A percentile compares a stretch with the other conserved stretches of the same genome.
Evolutionary conservation across 1,140 invertebrate species (phyloP).

Genomic region (Diachasma alloeum): DNA sequence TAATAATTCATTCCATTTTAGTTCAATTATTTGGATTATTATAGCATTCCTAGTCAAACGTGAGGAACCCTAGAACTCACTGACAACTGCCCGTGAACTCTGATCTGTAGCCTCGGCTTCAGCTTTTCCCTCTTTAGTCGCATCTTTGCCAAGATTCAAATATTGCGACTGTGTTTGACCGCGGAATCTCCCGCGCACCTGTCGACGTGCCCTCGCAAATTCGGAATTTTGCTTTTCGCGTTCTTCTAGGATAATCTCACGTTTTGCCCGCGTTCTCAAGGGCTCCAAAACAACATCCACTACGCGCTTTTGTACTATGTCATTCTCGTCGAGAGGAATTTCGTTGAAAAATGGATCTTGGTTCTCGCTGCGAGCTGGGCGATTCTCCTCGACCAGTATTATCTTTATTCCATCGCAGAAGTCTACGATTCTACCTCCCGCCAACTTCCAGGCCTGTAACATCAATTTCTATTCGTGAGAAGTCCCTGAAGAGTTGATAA

Average conservation of each 20-base stretch:
- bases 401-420: slow-evolving; percentile 50
- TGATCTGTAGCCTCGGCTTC: slow-evolving; percentile 79
- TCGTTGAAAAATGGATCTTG: slow-evolving; percentile 45
- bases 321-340: slow-evolving; percentile 46
- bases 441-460: slow-evolving; percentile 51
- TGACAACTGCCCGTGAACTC: slow-evolving; percentile 77
- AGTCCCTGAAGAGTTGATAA: neutral
- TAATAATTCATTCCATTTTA: neutral
- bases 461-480: slow-evolving; percentile 3
- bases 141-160: slow-evolving; percentile 69
- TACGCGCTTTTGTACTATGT: slow-evolving; percentile 36
- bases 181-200: slow-evolving; percentile 56
- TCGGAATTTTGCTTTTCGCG: slow-evolving; percentile 35
- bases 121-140: slow-evolving; percentile 74
- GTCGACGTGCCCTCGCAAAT: slow-evolving; percentile 34
- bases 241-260: slow-evolving; percentile 39
- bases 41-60: neutral
- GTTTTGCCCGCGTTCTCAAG: slow-evolving; percentile 36
- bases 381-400: slow-evolving; percentile 39
- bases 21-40: slow-evolving; percentile 1
- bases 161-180: slow-evolving; percentile 87
- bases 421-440: slow-evolving; percentile 48
- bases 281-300: slow-evolving; percentile 39
- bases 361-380: slow-evolving; percentile 17
- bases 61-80: slow-evolving; percentile 67